phyloP scores from a whole-genome alignment of 64 coral and sea anemone species.

The Montipora foliosa region DNA sequence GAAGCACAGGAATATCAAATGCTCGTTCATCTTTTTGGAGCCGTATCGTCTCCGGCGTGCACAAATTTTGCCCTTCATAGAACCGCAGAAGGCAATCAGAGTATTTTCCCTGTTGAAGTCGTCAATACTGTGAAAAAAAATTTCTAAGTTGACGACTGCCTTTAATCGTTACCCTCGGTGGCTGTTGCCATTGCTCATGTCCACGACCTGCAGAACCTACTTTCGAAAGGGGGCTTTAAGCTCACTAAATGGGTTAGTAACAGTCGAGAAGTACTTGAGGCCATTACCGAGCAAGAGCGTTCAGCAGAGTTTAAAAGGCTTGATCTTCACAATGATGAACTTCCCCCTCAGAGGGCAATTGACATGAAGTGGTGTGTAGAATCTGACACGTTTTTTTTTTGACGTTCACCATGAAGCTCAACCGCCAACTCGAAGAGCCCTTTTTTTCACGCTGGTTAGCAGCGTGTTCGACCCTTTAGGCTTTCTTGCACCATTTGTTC shows the following conservation, averaged over 20 bases:
- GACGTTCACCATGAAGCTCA: too few species aligned
- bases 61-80: conserved; percentile 48
- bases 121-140: conserved; percentile 23
- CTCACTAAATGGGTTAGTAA: conserved; percentile 48
- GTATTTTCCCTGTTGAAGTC: not conserved
- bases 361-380: too few species aligned
- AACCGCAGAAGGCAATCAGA: conserved; percentile 4
- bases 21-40: conserved; percentile 58
- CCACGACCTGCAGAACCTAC: not conserved
- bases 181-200: conserved; percentile 29
- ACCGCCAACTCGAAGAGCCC: too few species aligned
- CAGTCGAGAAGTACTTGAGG: not conserved
- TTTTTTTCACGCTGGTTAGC: too few species aligned
- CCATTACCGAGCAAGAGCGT: conserved; percentile 18
- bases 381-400: too few species aligned
- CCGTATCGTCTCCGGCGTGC: conserved; percentile 56
- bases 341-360: not conserved
- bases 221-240: conserved; percentile 48
- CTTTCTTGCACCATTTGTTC: too few species aligned
- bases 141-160: conserved; percentile 73
- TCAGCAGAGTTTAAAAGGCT: conserved; percentile 38
- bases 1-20: conserved; percentile 57
- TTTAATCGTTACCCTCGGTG: not conserved
- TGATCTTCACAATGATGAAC: conserved; percentile 33
- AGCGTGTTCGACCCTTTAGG: too few species aligned